phyloP scores from a whole-genome alignment of 2,113 vertebrate species.

The Abramis brama region DNA sequence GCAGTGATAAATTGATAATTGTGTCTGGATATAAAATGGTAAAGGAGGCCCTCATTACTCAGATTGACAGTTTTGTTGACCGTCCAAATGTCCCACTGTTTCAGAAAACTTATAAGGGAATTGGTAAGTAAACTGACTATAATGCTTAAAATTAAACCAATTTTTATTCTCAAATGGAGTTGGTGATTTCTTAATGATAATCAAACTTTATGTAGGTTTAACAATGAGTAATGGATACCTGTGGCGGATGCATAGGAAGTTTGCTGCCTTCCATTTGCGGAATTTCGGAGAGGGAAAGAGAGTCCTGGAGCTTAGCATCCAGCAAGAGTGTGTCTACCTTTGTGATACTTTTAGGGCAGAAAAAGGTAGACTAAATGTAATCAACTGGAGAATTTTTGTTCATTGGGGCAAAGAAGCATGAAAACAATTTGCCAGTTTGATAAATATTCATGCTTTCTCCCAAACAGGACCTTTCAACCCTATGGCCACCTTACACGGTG shows the following conservation, averaged over 20 bases:
- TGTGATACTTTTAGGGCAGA: slow-evolving; percentile 77
- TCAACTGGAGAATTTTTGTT: neutral
- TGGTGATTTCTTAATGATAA: neutral
- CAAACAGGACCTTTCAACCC: slow-evolving; percentile 84
- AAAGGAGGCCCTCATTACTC: slow-evolving; percentile 79
- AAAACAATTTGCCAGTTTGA: neutral
- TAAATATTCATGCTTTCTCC: neutral
- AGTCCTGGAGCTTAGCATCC: slow-evolving; percentile 74
- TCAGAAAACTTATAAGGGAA: slow-evolving; percentile 62
- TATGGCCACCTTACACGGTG: slow-evolving; percentile 77
- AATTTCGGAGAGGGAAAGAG: slow-evolving; percentile 81
- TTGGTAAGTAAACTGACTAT: slow-evolving; percentile 66
- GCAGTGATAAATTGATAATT: slow-evolving; percentile 55
- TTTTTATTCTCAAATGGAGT: neutral
- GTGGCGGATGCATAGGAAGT: slow-evolving; percentile 83
- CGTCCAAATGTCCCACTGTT: slow-evolving; percentile 68
- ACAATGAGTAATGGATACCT: slow-evolving; percentile 69
- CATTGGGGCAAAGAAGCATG: neutral
- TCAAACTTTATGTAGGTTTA: slow-evolving; percentile 66
- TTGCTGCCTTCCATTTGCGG: slow-evolving; percentile 75
- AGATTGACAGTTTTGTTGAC: slow-evolving; percentile 72
- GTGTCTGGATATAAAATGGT: slow-evolving; percentile 75
- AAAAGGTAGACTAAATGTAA: slow-evolving; percentile 67
- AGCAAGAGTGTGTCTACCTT: slow-evolving; percentile 77
- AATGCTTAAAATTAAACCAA: neutral